These are phyloP conservation scores for Stictonetta naevosa DNA, from an alignment of 2,113 vertebrate genomes.

Conservation along the genomic window DNA sequence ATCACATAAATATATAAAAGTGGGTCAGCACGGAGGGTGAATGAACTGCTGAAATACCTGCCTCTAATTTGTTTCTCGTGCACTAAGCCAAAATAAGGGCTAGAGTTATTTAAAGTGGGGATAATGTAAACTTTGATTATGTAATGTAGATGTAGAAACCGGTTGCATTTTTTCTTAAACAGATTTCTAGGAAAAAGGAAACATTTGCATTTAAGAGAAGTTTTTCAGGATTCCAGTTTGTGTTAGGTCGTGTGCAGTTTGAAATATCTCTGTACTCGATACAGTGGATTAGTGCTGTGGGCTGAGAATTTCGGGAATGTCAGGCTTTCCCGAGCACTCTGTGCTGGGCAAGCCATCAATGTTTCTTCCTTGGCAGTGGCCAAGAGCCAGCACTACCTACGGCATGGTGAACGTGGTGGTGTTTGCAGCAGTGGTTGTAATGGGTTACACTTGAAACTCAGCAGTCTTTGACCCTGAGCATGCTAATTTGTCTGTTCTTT, in stretches of 20 bases:
- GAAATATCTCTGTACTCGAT: fast-evolving
- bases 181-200: background rate
- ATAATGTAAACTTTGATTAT: background rate
- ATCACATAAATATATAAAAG: fast-evolving
- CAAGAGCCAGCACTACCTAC: fast-evolving
- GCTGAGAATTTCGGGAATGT: background rate
- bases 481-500: background rate
- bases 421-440: background rate
- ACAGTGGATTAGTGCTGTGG: background rate
- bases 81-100: background rate
- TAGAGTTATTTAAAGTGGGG: background rate
- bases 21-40: background rate
- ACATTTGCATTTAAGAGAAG: background rate
- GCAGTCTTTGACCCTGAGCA: background rate
- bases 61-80: background rate
- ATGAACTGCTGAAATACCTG: background rate
- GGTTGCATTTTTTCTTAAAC: background rate
- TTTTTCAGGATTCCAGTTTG: background rate
- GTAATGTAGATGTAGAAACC: background rate
- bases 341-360: background rate
- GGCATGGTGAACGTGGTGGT: fast-evolving
- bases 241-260: fast-evolving
- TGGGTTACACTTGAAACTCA: fast-evolving
- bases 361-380: fast-evolving
- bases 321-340: background rate